phyloP scores from a whole-genome alignment of 2,797 vertebrate genomes.

The Chelonia mydas region DNA sequence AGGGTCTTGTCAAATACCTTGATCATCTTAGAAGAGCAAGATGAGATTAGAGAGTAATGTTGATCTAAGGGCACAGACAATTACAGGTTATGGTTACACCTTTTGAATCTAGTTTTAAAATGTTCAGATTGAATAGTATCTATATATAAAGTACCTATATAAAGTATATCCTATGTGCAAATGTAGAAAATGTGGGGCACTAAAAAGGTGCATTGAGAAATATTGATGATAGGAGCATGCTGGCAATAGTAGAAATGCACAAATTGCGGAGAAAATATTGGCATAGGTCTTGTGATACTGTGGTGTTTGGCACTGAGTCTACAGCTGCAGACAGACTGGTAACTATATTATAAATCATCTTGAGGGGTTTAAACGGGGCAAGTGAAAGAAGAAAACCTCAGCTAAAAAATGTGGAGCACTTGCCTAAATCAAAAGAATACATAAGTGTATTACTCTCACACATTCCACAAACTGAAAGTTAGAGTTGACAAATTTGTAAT shows the following conservation, averaged over 20 bases:
- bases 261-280: background rate
- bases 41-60: conserved; percentile 11
- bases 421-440: background rate
- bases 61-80: background rate
- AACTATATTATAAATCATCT: background rate
- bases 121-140: background rate
- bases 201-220: background rate
- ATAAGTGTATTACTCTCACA: background rate
- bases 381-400: background rate
- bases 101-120: background rate
- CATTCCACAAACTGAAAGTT: background rate
- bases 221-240: background rate
- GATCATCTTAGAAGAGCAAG: background rate
- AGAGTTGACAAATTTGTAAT: background rate
- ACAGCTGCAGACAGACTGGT: background rate
- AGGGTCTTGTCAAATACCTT: conserved; percentile 14
- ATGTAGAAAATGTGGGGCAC: background rate
- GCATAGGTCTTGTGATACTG: background rate
- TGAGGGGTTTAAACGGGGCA: background rate
- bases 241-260: background rate
- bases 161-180: background rate
- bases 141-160: background rate
- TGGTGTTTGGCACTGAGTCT: background rate
- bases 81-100: background rate
- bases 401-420: background rate